A percentile compares a stretch with the other conserved stretches of the same genome.
Evolutionary conservation across 1,140 invertebrate genomes (phyloP).

Genomic region (Bombus superbus): DNA sequence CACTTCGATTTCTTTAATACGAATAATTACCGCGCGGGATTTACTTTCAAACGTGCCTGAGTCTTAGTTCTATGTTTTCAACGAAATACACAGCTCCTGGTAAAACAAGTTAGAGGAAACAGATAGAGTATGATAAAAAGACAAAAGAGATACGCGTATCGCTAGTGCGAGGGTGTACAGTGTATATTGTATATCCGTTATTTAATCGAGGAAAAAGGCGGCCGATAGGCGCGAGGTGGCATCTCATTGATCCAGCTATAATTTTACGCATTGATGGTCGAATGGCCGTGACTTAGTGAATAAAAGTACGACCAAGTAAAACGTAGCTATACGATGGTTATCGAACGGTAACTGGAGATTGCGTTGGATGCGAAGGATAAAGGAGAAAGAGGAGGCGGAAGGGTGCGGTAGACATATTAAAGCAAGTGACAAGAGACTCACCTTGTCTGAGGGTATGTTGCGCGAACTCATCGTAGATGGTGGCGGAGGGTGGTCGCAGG

Average conservation of each 20-base stretch:
- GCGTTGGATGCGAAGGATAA: conserved; percentile 21
- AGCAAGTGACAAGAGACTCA: conserved; percentile 62
- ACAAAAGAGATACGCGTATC: conserved; percentile 12
- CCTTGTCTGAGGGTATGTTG: conserved; percentile 80
- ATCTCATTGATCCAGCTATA: conserved; percentile 34
- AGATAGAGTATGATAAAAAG: neutral
- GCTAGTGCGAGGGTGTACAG: conserved; percentile 30
- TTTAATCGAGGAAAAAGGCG: conserved; percentile 7
- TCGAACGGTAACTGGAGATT: neutral
- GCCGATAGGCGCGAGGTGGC: neutral
- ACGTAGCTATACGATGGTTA: neutral
- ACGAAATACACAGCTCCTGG: neutral
- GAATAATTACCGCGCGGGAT: neutral
- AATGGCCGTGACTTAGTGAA: conserved; percentile 3
- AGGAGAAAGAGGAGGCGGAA: conserved; percentile 43
- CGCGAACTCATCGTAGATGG: conserved; percentile 78
- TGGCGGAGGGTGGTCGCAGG: conserved; percentile 51
- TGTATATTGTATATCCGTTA: conserved; percentile 21
- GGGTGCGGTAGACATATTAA: conserved; percentile 64
- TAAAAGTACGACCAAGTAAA: neutral
- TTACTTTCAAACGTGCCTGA: neutral
- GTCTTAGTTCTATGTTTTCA: no score
- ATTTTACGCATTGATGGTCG: conserved; percentile 32
- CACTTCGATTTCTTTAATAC: neutral
- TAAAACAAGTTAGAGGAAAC: neutral